Evolutionary conservation across 2,113 vertebrate species (phyloP).

Genomic region (Bagarius yarrelli): DNA sequence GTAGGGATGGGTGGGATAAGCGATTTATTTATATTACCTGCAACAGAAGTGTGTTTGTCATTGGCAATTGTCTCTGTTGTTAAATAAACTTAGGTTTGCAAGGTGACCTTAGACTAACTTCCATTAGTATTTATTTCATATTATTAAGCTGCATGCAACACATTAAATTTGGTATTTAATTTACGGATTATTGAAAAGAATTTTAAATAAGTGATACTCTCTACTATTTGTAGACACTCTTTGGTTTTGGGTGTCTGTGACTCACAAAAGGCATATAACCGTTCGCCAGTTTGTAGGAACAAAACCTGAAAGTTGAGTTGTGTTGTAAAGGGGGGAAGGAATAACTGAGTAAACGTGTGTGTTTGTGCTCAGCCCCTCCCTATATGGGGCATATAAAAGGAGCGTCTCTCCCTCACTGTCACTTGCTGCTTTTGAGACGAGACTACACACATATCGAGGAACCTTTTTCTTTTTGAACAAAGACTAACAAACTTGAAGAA

Average conservation of each 20-base stretch:
- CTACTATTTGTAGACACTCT: too few species aligned
- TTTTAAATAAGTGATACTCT: not conserved
- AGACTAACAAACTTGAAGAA: conserved; percentile 22
- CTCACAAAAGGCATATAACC: not conserved
- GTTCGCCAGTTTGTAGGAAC: too few species aligned
- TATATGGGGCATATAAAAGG: conserved; percentile 60
- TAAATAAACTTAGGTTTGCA: not conserved
- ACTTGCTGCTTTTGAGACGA: conserved; percentile 37
- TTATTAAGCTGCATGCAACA: not conserved
- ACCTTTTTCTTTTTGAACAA: conserved; percentile 32
- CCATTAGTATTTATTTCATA: not conserved
- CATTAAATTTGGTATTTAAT: not conserved
- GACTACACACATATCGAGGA: conserved; percentile 30
- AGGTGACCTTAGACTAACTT: not conserved
- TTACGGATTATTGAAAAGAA: too few species aligned
- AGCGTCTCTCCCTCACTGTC: conserved; percentile 29
- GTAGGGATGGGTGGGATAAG: not conserved
- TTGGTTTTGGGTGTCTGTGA: not conserved
- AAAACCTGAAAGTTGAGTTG: not conserved
- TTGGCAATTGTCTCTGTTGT: not conserved
- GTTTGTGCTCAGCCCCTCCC: conserved; percentile 56
- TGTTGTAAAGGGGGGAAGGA: not conserved
- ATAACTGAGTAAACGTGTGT: not conserved
- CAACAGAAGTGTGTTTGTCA: not conserved
- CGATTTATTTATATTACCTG: not conserved